Conservation (phyloP, 1,140 invertebrate genomes). For the Callitettix versicolor region DNA sequence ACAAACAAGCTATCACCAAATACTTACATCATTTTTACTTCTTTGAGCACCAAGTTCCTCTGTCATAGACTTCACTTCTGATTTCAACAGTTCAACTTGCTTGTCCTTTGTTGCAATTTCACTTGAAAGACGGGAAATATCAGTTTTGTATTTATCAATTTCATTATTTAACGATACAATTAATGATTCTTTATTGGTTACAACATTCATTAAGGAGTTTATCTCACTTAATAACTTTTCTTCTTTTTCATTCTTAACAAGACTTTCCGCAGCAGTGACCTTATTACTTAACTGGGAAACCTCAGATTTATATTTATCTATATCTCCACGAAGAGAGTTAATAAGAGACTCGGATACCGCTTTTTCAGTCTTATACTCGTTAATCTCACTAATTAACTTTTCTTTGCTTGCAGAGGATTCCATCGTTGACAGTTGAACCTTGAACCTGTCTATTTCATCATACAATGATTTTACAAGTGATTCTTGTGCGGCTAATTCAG, state of each 20-base stretch:
- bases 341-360: not conserved
- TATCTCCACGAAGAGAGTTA: too few relatives aligned
- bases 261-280: too few relatives aligned
- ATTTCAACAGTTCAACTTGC: constrained; percentile 27
- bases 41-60: constrained; percentile 52
- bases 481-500: constrained; percentile 18
- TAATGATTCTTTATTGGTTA: not conserved
- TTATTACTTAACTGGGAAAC: too few relatives aligned
- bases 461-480: constrained; percentile 7
- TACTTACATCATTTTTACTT: constrained; percentile 66
- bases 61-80: constrained; percentile 34
- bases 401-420: constrained; percentile 12
- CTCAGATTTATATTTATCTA: too few relatives aligned
- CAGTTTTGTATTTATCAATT: not conserved
- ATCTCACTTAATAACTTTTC: too few relatives aligned
- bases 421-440: not conserved
- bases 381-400: constrained; percentile 19
- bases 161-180: not conserved
- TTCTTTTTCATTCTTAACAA: too few relatives aligned
- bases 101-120: not conserved
- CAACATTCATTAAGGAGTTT: not conserved
- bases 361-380: not conserved
- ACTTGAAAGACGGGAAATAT: not conserved
- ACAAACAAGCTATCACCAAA: not conserved
- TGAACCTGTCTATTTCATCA: constrained; percentile 13